phyloP scores from a whole-genome alignment of 2,113 vertebrate species.

The Uria lomvia region DNA sequence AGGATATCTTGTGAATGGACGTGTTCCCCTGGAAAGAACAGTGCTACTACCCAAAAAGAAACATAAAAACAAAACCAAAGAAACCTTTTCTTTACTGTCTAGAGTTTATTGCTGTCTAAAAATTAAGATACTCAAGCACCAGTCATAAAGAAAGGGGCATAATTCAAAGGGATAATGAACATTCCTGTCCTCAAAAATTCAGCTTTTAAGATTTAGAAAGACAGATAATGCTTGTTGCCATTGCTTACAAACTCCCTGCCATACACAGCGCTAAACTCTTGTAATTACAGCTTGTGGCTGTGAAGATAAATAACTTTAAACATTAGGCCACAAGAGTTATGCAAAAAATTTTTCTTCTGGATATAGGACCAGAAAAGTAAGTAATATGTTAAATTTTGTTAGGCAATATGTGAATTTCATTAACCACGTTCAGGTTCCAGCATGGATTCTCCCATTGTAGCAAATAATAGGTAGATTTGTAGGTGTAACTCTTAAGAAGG shows the following conservation, averaged over 20 bases:
- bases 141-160: background rate
- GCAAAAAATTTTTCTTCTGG: background rate
- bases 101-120: background rate
- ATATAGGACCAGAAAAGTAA: background rate
- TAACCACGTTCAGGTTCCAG: too few species aligned
- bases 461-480: fast-evolving
- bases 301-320: background rate
- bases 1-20: background rate
- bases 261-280: background rate
- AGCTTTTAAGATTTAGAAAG: background rate
- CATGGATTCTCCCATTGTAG: background rate
- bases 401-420: fast-evolving
- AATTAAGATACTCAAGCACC: background rate
- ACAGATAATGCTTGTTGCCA: background rate
- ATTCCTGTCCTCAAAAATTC: background rate
- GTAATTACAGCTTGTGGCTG: background rate
- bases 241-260: background rate
- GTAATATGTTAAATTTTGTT: background rate
- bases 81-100: background rate
- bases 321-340: background rate
- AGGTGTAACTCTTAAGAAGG: background rate
- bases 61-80: background rate
- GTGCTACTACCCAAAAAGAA: background rate
- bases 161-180: background rate
- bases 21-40: background rate